Base-by-base conservation (phyloP, 1,140 invertebrate genomes). In the Pemphigus obesinymphae region DNA sequence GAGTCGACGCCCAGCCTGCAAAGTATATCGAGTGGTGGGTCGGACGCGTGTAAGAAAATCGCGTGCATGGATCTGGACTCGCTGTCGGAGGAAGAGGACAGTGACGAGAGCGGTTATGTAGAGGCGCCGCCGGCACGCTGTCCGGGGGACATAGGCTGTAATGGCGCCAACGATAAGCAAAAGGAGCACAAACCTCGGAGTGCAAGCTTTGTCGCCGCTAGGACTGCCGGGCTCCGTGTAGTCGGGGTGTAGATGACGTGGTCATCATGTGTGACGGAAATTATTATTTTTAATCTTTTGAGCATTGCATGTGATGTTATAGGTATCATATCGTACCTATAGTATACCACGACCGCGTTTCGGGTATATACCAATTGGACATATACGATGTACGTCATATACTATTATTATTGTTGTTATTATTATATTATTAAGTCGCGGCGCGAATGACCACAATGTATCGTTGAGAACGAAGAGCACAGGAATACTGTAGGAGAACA, bases 91-190 rank as follows among this genome's bases (percentile, higher is more conserved):
- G 84, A 85, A 29, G 85, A 85, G 29, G 85, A 84, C 66, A 84
- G 84, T 63, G 85, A 85, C 37, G 85, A 85, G 48, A 85, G 84
- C 37, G 85, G 85, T n/a, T 85, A 83, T 48, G 85, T 84, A 23
- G 85, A 85, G 26, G 76, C 76, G 6, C 76, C 76, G 23, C 76
- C 73, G 5, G 61, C n/a, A 1, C 55, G 31, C 15, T 61, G 76
- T 45, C 76, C 50, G 15, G 37, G 7, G 4, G 31, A 40, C 3
- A 34, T 8, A 20, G 23, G 8, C 3, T 0, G 3, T 29, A 23
- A 40, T 8, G n/a, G 26, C 2, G 73, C 17, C 13, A 26, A 45
- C 17, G 43, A 31, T 40, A 5, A 10, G 37, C 37, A 4, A 29
- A 72, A 31, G 17, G 40, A 72, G 17, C 37, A 34, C 2, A 17